Conservation (phyloP, 2,113 vertebrate species). For the Brachirus orientalis region DNA sequence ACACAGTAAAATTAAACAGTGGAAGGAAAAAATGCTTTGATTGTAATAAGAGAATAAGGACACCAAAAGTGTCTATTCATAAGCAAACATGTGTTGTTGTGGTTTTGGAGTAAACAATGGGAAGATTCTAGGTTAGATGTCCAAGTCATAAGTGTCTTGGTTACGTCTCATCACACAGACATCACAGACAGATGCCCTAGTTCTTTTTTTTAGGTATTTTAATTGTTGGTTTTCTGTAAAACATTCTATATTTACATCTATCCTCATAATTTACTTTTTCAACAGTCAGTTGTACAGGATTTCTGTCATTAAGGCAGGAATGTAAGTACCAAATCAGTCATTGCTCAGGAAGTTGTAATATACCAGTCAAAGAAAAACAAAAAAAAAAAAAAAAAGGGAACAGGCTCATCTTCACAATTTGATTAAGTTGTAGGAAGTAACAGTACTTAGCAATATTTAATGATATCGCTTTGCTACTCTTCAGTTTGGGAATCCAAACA, state of each 20-base stretch:
- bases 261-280: neutral
- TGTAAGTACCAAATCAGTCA: neutral
- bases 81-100: conserved; percentile 66
- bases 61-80: conserved; percentile 25
- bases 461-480: too few species aligned
- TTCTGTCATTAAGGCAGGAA: neutral
- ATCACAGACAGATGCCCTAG: neutral
- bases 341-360: neutral
- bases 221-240: neutral
- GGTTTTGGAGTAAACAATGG: conserved; percentile 59
- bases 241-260: neutral
- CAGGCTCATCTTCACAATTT: too few species aligned
- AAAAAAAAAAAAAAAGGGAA: too few species aligned
- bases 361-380: too few species aligned
- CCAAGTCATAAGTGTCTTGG: conserved; percentile 7
- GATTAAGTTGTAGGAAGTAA: too few species aligned
- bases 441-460: too few species aligned
- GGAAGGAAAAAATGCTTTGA: conserved; percentile 24
- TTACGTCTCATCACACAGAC: neutral
- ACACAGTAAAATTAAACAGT: conserved; percentile 42
- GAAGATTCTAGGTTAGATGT: conserved; percentile 27
- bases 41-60: conserved; percentile 25
- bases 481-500: too few species aligned
- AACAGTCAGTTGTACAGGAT: neutral
- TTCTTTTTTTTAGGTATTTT: neutral